These are phyloP conservation scores for Aurelia aurita DNA, from an alignment of 30 jellyfish, hydroid and myxozoan species.

Conservation along the genomic window DNA sequence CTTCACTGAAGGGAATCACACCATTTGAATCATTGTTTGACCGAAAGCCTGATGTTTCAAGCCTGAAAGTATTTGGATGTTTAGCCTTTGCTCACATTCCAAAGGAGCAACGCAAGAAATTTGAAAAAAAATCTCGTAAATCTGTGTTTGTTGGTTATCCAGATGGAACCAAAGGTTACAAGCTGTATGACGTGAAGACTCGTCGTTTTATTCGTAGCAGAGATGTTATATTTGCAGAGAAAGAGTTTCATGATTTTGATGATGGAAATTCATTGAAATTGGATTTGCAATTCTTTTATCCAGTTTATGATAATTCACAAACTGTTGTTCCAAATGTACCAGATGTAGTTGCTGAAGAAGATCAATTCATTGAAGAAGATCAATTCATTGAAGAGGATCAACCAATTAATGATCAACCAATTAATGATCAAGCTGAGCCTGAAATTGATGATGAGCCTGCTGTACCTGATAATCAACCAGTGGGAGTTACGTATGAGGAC, in stretches of 20 bases:
- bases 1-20: not conserved
- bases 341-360: not conserved
- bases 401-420: not conserved
- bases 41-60: constrained; percentile 33
- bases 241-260: constrained; percentile 29
- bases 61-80: constrained; percentile 52
- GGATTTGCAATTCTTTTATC: constrained; percentile 32
- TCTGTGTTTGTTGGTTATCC: constrained; percentile 65
- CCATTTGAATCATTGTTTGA: constrained; percentile 25
- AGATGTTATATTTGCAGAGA: constrained; percentile 58
- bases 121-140: constrained; percentile 51
- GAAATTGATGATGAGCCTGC: constrained; percentile 12
- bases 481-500: constrained; percentile 53
- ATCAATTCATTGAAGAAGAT: not conserved
- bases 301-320: not conserved
- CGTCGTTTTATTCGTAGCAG: constrained; percentile 60
- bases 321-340: not conserved
- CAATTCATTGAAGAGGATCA: constrained; percentile 25
- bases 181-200: constrained; percentile 8
- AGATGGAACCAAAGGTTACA: constrained; percentile 60
- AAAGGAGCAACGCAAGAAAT: constrained; percentile 51
- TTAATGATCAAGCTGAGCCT: constrained; percentile 1
- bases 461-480: constrained; percentile 16
- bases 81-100: constrained; percentile 21
- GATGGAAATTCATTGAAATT: too few relatives aligned